A percentile compares a stretch with the other conserved stretches of the same genome.
Evolutionary conservation across 2,113 vertebrate species (phyloP).

Genomic region (Leuciscus idus): DNA sequence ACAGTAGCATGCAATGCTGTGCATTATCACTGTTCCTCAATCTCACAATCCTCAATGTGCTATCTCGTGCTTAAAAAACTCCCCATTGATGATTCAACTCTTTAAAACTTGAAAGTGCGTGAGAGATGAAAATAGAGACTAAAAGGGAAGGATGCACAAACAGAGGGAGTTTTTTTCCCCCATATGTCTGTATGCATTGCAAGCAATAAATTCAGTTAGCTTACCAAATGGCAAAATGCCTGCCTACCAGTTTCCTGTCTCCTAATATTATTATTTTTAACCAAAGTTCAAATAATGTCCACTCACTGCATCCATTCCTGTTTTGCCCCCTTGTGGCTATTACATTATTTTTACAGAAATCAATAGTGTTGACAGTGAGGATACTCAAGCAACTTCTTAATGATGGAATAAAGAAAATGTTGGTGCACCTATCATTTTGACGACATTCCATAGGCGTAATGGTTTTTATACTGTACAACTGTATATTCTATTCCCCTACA

Average conservation of each 20-base stretch:
- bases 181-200: not conserved
- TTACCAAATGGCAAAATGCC: not conserved
- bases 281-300: not conserved
- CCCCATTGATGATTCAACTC: not conserved
- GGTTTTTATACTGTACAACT: too few relatives aligned
- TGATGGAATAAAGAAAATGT: too few relatives aligned
- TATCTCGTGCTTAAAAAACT: not conserved
- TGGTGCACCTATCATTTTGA: too few relatives aligned
- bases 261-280: too few relatives aligned
- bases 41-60: not conserved
- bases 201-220: not conserved
- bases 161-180: not conserved
- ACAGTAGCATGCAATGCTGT: constrained; percentile 55
- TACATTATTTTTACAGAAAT: not conserved
- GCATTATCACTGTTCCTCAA: not conserved
- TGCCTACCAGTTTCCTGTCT: not conserved
- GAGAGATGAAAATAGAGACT: not conserved
- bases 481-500: too few relatives aligned
- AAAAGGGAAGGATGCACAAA: not conserved
- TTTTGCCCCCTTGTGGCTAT: constrained; percentile 16
- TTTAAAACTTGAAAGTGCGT: not conserved
- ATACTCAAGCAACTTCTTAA: too few relatives aligned
- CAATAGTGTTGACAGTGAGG: too few relatives aligned
- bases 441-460: too few relatives aligned
- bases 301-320: not conserved